These are phyloP conservation scores for Phortica magna DNA, from an alignment of 2,888 invertebrate species.

Conservation along the genomic window DNA sequence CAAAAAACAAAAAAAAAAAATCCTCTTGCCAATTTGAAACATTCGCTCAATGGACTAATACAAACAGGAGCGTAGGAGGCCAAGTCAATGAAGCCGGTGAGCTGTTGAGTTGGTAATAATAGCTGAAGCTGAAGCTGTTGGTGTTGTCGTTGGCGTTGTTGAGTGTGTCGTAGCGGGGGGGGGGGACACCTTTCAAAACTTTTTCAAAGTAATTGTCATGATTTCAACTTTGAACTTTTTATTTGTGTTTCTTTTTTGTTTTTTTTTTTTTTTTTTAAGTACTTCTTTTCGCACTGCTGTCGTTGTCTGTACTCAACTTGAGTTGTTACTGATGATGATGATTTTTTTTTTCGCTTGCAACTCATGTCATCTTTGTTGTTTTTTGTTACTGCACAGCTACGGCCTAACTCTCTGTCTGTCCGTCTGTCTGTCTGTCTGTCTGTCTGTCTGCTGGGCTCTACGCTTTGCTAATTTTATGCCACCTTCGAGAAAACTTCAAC, in stretches of 20 bases:
- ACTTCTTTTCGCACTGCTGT: slow-evolving; percentile 9
- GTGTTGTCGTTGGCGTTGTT: not conserved
- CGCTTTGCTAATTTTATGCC: slow-evolving; percentile 57
- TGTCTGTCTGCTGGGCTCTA: not conserved
- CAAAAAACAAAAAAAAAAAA: slow-evolving; percentile 1
- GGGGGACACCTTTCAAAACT: slow-evolving; percentile 42
- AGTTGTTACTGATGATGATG: not conserved
- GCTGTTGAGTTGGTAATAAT: not conserved
- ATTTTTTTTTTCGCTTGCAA: not conserved
- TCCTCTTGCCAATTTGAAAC: slow-evolving; percentile 1
- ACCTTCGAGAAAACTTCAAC: slow-evolving; percentile 51
- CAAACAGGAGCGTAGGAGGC: not conserved
- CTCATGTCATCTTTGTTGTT: not conserved
- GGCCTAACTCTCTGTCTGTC: slow-evolving; percentile 2
- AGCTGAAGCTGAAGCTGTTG: not conserved
- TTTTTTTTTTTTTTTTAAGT: not conserved
- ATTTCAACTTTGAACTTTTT: slow-evolving; percentile 55
- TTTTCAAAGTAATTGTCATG: slow-evolving; percentile 58
- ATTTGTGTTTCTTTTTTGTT: not conserved
- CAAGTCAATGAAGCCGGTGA: not conserved
- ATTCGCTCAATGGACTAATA: not conserved
- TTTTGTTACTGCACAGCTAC: slow-evolving; percentile 36
- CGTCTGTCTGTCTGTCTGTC: not conserved
- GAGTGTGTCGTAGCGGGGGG: not conserved
- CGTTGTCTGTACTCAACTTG: not conserved